Base-by-base conservation (phyloP, 2,888 invertebrate species). In the Cinara cedri region DNA sequence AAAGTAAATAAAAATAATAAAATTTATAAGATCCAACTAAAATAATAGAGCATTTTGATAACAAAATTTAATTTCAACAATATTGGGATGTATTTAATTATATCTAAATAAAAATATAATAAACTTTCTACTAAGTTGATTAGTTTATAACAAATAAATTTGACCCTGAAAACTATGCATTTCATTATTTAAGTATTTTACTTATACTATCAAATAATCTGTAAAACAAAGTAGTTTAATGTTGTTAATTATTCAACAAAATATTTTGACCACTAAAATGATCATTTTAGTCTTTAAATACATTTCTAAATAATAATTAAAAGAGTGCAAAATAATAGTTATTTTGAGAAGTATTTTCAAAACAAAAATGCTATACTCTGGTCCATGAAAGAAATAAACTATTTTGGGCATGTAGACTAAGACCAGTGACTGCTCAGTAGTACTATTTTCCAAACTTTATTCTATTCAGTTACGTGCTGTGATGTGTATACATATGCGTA, bases 121-220 rank as follows among this genome's bases (percentile, higher is more conserved):
- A 21, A 54, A 14, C 42, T 65, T 24, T 19, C 4, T 6, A 42
- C 10, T 21, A 44, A 55, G 4, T 21, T 2, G 0, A 55, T 21
- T 71, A 44, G 55, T 55, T 55, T 55, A 71, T 13, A 11, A 42
- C 21, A 4, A 46, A 26, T 68, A 21, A 10, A 71, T 55, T 55
- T 24, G 1, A 55, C 11, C 21, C 16, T 44, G 16, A 71, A 55
- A 71, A 51, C n/a, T 51, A 16, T 19, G 13, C 16, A 51, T 49
- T 16, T 24, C 26, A 34, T 26, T 68, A 51, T 51, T 68, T n/a
- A 51, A 34, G 19, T 6, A 9, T 51, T 51, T 26, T 10, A 10
- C 44, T 11, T 21, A 16, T 9, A 42, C 3, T 55, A 55, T 44
- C 16, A 44, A 44, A 42, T 55, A 10, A 71, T 71, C 14, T 6